These are phyloP conservation scores for Camptogramma bilineatum DNA, from an alignment of 2,888 invertebrate genomes.

Conservation along the genomic window DNA sequence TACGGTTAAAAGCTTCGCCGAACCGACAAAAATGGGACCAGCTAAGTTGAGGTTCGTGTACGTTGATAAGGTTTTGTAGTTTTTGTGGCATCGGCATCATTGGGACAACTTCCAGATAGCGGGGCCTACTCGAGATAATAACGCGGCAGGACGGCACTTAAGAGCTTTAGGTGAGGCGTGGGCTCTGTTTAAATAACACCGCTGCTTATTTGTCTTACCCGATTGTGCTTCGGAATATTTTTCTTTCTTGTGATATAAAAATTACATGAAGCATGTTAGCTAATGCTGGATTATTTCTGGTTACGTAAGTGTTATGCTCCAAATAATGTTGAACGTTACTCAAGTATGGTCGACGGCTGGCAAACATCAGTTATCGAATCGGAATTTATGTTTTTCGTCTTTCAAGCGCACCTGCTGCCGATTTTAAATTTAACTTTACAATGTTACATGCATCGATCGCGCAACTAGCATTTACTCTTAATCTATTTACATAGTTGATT, in stretches of 20 bases:
- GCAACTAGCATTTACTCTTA: conserved; percentile 51
- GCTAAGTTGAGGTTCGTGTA: conserved; percentile 82
- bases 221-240: conserved; percentile 56
- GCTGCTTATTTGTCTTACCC: conserved; percentile 71
- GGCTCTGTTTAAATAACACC: conserved; percentile 72
- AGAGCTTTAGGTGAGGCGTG: conserved; percentile 68
- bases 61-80: conserved; percentile 79
- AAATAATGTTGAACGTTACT: conserved; percentile 67
- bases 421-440: conserved; percentile 66
- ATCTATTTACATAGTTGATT: conserved; percentile 70
- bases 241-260: conserved; percentile 51
- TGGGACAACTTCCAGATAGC: conserved; percentile 75
- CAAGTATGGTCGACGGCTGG: conserved; percentile 70
- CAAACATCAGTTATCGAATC: conserved; percentile 80
- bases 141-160: conserved; percentile 70
- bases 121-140: conserved; percentile 72
- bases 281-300: conserved; percentile 61
- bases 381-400: conserved; percentile 78
- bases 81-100: conserved; percentile 76
- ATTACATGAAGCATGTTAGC: conserved; percentile 49
- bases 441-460: conserved; percentile 50
- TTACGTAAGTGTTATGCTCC: conserved; percentile 69
- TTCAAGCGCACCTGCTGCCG: conserved; percentile 75
- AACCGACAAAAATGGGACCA: conserved; percentile 75
- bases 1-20: conserved; percentile 80